Percentiles rank a stretch among this genome's conserved stretches.
Evolutionary conservation across 1,140 invertebrate species (phyloP).

Genomic region (Carposina sasakii): DNA sequence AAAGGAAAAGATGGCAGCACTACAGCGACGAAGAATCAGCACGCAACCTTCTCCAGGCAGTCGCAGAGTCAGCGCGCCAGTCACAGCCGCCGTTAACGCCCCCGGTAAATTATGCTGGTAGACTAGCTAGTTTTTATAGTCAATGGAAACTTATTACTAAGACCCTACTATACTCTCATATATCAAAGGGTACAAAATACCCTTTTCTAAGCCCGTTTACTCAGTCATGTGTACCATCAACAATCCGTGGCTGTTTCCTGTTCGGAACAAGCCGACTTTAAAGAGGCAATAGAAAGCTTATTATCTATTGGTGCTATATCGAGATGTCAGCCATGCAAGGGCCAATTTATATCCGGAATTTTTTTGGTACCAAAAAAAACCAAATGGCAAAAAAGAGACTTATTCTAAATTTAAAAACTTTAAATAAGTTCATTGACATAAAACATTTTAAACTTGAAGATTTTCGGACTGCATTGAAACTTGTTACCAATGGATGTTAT

Average conservation of each 20-base stretch:
- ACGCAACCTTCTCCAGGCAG: neutral
- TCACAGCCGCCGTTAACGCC: neutral
- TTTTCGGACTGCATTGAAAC: slow-evolving; percentile 8
- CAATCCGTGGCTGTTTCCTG: neutral
- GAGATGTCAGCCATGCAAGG: neutral
- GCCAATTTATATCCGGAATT: slow-evolving; percentile 7
- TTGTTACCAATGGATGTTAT: neutral
- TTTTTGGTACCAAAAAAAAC: slow-evolving; percentile 7
- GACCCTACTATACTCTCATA: neutral
- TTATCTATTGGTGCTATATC: neutral
- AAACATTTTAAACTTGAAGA: slow-evolving; percentile 10
- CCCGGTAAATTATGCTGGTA: slow-evolving; percentile 1
- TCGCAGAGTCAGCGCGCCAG: neutral
- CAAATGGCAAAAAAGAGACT: slow-evolving; percentile 4
- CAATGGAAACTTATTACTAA: neutral
- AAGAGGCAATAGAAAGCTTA: neutral
- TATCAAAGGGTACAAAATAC: neutral
- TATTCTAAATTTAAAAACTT: slow-evolving; percentile 5
- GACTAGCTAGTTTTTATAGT: neutral
- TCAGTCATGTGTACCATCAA: neutral
- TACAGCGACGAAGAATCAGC: neutral
- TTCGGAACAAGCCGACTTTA: neutral
- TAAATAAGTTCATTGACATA: slow-evolving; percentile 6
- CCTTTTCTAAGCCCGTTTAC: neutral
- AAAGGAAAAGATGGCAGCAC: neutral